These are phyloP conservation scores for Thamnaconus septentrionalis DNA, from an alignment of 2,113 vertebrate genomes.

Conservation along the genomic window DNA sequence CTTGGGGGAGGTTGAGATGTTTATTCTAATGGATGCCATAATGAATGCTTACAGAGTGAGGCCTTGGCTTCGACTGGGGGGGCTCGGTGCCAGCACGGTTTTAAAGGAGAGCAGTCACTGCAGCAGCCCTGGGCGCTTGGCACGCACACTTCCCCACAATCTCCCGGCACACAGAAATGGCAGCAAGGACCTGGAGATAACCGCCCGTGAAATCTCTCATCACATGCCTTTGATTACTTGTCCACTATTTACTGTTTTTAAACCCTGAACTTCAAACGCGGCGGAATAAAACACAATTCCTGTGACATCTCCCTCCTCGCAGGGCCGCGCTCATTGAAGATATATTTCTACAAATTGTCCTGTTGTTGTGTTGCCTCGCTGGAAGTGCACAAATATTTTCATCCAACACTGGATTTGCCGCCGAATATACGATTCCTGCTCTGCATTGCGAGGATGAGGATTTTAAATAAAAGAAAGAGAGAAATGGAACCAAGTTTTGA, in stretches of 20 bases:
- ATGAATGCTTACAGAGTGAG: slow-evolving; percentile 74
- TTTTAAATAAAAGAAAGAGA: slow-evolving; percentile 18
- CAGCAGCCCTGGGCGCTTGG: slow-evolving; percentile 75
- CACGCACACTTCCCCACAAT: slow-evolving; percentile 70
- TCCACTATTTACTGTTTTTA: slow-evolving; percentile 76
- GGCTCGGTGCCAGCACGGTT: slow-evolving; percentile 75
- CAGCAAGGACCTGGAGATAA: slow-evolving; percentile 76
- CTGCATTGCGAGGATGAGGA: slow-evolving; percentile 45
- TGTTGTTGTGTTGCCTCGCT: slow-evolving; percentile 24
- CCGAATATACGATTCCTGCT: slow-evolving; percentile 43
- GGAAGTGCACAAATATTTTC: slow-evolving; percentile 22
- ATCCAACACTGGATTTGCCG: slow-evolving; percentile 38
- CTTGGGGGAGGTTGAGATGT: slow-evolving; percentile 76
- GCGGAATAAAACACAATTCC: slow-evolving; percentile 67
- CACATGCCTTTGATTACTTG: slow-evolving; percentile 75
- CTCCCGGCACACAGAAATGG: slow-evolving; percentile 67
- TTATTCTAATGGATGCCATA: slow-evolving; percentile 81
- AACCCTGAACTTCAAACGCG: slow-evolving; percentile 65
- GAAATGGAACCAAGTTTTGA: slow-evolving; percentile 34
- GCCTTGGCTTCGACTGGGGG: slow-evolving; percentile 65
- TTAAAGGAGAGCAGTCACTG: slow-evolving; percentile 70
- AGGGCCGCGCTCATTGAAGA: slow-evolving; percentile 50
- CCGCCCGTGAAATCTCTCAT: slow-evolving; percentile 77
- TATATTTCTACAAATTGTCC: slow-evolving; percentile 42
- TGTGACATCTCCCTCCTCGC: slow-evolving; percentile 39